Percentiles rank a stretch among this genome's conserved stretches.
Evolutionary conservation across 1,140 invertebrate species (phyloP).

Genomic region (Bombus superbus): DNA sequence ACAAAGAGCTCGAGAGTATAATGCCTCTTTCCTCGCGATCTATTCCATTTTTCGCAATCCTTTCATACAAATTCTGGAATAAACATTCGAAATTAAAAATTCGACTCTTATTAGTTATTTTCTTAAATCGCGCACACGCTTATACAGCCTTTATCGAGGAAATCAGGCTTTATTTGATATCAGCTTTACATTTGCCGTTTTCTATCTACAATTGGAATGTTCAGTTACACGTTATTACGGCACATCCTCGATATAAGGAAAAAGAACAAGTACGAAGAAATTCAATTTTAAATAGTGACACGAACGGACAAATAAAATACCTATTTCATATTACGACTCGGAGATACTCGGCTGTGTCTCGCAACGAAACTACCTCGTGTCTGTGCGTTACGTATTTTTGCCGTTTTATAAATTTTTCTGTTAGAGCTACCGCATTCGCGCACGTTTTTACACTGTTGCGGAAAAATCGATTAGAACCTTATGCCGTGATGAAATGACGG

Average conservation of each 20-base stretch:
- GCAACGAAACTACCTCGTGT: not conserved
- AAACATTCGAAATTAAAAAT: not conserved
- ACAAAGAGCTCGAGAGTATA: not conserved
- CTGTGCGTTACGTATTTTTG: not conserved
- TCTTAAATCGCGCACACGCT: accelerated
- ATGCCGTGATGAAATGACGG: not conserved
- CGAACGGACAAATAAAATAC: not conserved
- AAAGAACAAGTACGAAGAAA: not conserved
- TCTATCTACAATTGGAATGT: not conserved
- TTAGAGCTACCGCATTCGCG: not conserved
- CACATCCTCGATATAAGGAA: not conserved
- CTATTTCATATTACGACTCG: not conserved
- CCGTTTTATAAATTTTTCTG: not conserved
- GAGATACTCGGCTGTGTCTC: too few species aligned
- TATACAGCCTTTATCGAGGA: too few species aligned
- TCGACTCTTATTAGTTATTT: not conserved
- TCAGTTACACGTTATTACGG: not conserved
- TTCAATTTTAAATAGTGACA: constrained; percentile 1
- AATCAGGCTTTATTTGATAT: not conserved
- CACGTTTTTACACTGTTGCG: not conserved
- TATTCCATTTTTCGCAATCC: too few species aligned
- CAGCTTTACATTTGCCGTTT: not conserved
- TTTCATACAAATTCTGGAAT: too few species aligned
- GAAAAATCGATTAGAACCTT: constrained; percentile 1
- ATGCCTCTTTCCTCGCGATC: too few species aligned